Base-by-base conservation (phyloP, 2,113 vertebrate genomes). In the Sarotherodon lohbergeri region DNA sequence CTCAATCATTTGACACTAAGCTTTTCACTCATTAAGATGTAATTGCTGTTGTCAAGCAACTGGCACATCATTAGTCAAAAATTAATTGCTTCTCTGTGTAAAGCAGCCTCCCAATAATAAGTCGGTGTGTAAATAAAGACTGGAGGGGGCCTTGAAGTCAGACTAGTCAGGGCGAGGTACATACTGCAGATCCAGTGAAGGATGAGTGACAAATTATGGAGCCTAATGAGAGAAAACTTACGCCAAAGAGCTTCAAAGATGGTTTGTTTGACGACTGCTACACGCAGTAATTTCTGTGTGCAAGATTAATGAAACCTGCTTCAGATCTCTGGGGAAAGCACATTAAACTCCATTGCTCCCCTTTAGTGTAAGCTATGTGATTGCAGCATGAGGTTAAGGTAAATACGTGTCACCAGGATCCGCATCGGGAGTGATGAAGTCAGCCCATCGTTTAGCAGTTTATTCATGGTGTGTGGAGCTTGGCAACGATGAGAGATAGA, bases 41-140 rank as follows among this genome's bases (percentile, higher is more conserved):
- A 94, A 95, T 94, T 95, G 90, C 89, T 90, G 93, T 95, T 94
- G 94, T 95, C 90, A 93, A 95, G 95, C 92, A 90, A 92, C 90
- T 90, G 91, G 92, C 90, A 93, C 78, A 87, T 91, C 91, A 84
- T 93, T 91, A 94, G 94, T 95, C 89, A 93, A 88, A 94, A 95
- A 94, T 93, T 90, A 94, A 96, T 95, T 92, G 90, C 88, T 88
- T 93, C 90, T 90, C 86, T 90, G 90, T 86, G 88, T 92, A 90
- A 91, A 93, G 91, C 88, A 88, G 91, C 82, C 61, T 87, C 91
- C 93, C 89, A 85, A 88, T 95, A 92, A 93, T 91, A 88, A 92
- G 92, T 94, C 84, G 79, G 84, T 86, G 90, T 89, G 92, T 93
- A 95, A 95, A 95, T 95, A 95, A 94, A 91, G 92, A 90, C 91